Evolutionary conservation across 2,888 invertebrate species (phyloP), one percentile per base, ranked within the genome.

Genomic region (Hedychridium roseum): DNA sequence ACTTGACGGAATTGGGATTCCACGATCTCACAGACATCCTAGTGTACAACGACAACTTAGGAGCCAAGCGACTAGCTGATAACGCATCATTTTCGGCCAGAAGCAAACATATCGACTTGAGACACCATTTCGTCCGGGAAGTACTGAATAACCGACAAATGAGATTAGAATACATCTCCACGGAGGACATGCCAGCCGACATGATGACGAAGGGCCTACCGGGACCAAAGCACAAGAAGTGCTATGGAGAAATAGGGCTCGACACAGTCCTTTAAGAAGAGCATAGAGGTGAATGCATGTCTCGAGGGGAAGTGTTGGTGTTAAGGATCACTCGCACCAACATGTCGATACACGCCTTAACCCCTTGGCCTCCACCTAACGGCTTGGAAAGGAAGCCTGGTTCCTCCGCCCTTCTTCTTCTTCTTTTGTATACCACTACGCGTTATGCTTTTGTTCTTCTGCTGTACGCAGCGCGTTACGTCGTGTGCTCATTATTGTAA

Each of bases 101-200:
- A 18, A 44, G 34, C 5, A 57, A 57, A 21, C 47, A 47, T 18
- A 47, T 50, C 11, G 54, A 47, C 16, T 7, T 50, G 3, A 40
- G 50, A 4, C 45, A 57, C 15, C 56, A 50, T 15, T 50, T 50
- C 27, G 28, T 50, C 2, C 43, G 50, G 9, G 41, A 53, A 14
- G 17, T 26, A 3, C 28, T 39, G 9, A 23, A 15, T 7, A 16
- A 14, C 3, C 41, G 49, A 9, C 9, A 34, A n/a, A 52, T 55
- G 6, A 15, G 31, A 1, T 9, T 47, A 1, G 26, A 37, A 6
- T 46, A 54, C 17, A 11, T 47, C n/a, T 31, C 30, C 0, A 43
- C 54, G 0, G 26, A 46, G n/a, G 26, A 47, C 7, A 45, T 50
- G 50, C 47, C 51, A 9, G 54, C 54, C 1, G 54, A 51, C 31